Evolutionary conservation across 2,888 invertebrate genomes (phyloP).

Genomic region (Polyommatus iphigenia): DNA sequence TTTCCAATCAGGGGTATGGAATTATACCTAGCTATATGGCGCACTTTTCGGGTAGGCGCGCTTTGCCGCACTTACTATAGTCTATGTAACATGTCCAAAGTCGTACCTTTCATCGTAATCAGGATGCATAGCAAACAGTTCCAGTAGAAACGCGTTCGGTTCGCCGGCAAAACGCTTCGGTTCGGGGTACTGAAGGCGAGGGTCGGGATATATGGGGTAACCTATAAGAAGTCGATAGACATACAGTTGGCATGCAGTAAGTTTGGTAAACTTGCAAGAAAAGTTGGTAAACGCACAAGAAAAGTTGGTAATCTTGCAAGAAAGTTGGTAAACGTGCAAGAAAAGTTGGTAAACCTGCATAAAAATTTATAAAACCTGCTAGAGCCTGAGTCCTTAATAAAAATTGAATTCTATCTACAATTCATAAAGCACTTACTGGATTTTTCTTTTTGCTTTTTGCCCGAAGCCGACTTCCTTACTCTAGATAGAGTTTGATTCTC

Average conservation of each 20-base stretch:
- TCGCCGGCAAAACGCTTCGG: conserved; percentile 61
- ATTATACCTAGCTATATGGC: too few relatives aligned
- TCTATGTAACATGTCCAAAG: not conserved
- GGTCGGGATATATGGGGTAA: not conserved
- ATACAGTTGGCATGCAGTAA: too few relatives aligned
- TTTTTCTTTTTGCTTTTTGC: not conserved
- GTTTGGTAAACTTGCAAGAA: not conserved
- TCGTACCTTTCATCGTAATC: conserved; percentile 75
- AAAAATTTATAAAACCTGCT: not conserved
- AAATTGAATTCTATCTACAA: not conserved
- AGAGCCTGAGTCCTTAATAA: not conserved
- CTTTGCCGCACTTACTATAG: too few relatives aligned
- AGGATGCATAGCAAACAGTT: conserved; percentile 79
- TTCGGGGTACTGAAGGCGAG: conserved; percentile 44
- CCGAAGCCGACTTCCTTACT: not conserved
- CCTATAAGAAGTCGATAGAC: not conserved
- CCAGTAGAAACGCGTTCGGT: conserved; percentile 82
- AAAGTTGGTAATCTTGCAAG: not conserved
- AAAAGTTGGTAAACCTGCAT: not conserved
- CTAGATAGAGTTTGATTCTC: not conserved
- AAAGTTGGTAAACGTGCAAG: not conserved
- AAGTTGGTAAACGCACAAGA: not conserved
- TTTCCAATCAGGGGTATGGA: too few relatives aligned
- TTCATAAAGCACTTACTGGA: not conserved
- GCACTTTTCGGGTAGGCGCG: too few relatives aligned